Base-by-base conservation (phyloP, 35 echinoderm and acorn worm species). In the Strongylocentrotus purpuratus region DNA sequence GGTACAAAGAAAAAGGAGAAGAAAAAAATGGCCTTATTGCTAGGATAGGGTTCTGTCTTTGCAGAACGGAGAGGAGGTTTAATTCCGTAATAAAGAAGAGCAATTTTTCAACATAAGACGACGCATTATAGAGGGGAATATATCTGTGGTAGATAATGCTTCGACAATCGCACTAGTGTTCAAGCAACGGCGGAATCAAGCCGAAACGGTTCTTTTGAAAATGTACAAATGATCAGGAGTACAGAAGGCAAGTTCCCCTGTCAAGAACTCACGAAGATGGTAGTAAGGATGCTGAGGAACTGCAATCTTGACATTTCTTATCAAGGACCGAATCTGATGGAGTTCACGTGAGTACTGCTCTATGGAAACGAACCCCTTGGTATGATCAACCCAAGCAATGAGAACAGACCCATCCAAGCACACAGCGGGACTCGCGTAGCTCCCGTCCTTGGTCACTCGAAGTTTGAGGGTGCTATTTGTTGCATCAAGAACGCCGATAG, bases 321-420 rank as follows among this genome's bases (percentile, higher is more conserved):
- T n/a, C 45, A 93, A 46, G 4, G 46, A 46, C 46, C 48, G 2
- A 13, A 93, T 4, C 9, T 47, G 48, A 14, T 93, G 11, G 33
- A 93, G 46, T 4, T 93, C 91, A 31, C 48, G 12, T 12, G 91
- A 93, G 91, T 58, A 93, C 91, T 93, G 45, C 91, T 93, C 91
- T 22, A 93, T 93, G 46, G 48, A 46, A 47, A 93, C 45, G 14
- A 6, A 46, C 4, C 91, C 91, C 22, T 58, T 58, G 18, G n/a
- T 17, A 93, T 93, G 91, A 11, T 93, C 46, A 1, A 93, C 91
- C 91, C 91, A 93, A 17, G 91, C 91, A 58, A 93, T 58, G 33
- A 58, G 11, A 46, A 93, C 9, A 46, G 91, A 46, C 17, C 48
- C 91, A 31, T 93, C 91, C 45, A 50, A 28, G 46, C 91, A 93